These are phyloP conservation scores for Pionites leucogaster DNA, from an alignment of 2,113 vertebrate genomes.

Conservation along the genomic window DNA sequence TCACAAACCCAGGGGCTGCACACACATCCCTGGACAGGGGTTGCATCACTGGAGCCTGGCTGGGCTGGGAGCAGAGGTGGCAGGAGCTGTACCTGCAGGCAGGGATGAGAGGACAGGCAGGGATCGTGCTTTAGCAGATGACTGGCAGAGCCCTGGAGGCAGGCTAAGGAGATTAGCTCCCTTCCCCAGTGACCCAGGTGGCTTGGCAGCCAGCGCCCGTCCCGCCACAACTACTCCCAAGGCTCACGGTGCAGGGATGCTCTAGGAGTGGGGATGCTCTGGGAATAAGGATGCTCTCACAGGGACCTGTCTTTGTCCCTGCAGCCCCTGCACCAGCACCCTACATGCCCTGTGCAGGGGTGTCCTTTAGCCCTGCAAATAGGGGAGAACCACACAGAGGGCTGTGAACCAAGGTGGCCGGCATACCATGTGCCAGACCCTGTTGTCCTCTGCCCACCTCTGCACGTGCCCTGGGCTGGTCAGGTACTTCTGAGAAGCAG, in stretches of 20 bases:
- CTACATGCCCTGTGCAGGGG: background rate
- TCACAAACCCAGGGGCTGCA: background rate
- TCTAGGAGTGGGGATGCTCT: background rate
- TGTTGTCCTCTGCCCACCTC: background rate
- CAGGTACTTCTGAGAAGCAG: background rate
- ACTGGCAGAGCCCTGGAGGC: background rate
- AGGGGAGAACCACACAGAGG: background rate
- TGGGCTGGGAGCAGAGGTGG: background rate
- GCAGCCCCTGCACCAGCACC: background rate
- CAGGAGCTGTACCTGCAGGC: background rate
- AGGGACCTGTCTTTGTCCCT: background rate
- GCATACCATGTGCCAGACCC: background rate
- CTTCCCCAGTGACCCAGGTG: background rate
- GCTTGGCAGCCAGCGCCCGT: background rate
- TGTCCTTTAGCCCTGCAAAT: background rate
- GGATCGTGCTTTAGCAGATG: background rate
- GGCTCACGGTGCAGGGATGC: background rate
- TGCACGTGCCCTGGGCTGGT: background rate
- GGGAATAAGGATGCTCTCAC: background rate
- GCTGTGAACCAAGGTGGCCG: fast-evolving
- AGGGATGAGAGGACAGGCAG: background rate
- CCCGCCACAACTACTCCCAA: background rate
- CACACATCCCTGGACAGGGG: background rate
- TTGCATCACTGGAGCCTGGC: fast-evolving
- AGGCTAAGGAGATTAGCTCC: background rate